Conservation (phyloP, 2,797 vertebrate species). For the Poecilia gillii region DNA sequence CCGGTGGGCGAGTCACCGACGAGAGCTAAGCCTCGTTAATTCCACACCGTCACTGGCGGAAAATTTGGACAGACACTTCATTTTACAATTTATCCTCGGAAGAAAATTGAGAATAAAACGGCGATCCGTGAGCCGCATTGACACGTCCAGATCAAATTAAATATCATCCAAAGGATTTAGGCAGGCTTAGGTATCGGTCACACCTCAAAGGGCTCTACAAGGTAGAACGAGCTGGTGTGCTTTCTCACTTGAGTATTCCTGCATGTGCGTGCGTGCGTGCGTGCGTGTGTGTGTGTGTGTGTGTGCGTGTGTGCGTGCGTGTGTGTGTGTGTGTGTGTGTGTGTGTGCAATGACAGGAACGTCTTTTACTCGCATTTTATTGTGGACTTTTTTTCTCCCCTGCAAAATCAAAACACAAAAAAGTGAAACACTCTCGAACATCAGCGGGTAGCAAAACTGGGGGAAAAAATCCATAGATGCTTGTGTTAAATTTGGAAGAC, state of each 20-base stretch:
- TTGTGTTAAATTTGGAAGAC: neutral
- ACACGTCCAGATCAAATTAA: conserved; percentile 5
- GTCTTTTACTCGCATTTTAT: neutral
- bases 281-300: too few species aligned
- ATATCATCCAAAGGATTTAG: conserved; percentile 9
- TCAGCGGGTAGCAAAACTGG: too few species aligned
- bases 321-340: too few species aligned
- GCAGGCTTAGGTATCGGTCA: conserved; percentile 6
- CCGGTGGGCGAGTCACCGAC: neutral
- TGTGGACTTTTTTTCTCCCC: neutral
- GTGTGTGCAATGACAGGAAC: neutral
- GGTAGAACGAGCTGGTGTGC: neutral
- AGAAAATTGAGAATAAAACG: conserved; percentile 16
- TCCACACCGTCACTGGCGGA: neutral
- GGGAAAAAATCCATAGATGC: neutral
- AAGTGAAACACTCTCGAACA: neutral
- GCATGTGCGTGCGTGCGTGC: too few species aligned
- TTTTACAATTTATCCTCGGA: conserved; percentile 18
- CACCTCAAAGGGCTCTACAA: neutral
- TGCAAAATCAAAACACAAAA: neutral
- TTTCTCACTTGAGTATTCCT: neutral
- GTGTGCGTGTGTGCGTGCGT: too few species aligned
- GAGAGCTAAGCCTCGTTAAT: conserved; percentile 3
- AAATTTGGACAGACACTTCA: conserved; percentile 5
- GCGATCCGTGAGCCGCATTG: conserved; percentile 4